Evolutionary conservation across 2,888 invertebrate genomes (phyloP).

Genomic region (Dexiosoma caninum): DNA sequence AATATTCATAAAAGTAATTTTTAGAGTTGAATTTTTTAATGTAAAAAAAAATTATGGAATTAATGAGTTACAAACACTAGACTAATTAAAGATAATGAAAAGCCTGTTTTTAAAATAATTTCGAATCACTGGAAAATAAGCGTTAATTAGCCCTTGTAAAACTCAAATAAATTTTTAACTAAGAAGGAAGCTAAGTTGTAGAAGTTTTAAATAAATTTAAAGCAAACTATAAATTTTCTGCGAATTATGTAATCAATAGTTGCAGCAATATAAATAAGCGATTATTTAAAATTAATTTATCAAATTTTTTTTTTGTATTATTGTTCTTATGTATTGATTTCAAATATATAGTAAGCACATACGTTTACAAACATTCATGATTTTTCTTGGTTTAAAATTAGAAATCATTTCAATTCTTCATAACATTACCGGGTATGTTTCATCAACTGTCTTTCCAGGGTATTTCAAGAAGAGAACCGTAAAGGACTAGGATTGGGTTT

Average conservation of each 20-base stretch:
- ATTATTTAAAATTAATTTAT: too few relatives aligned
- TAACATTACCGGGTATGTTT: conserved; percentile 20
- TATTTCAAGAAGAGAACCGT: conserved; percentile 32
- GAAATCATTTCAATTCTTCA: conserved; percentile 34
- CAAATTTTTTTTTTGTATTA: too few relatives aligned
- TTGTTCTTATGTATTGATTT: too few relatives aligned
- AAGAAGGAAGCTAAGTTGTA: conserved; percentile 5
- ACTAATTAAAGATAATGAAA: too few relatives aligned
- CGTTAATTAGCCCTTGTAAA: too few relatives aligned
- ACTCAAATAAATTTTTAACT: too few relatives aligned
- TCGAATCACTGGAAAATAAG: too few relatives aligned
- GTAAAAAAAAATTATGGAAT: conserved; percentile 1
- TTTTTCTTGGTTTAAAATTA: conserved; percentile 43
- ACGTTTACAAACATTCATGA: conserved; percentile 8
- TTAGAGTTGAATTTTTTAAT: too few relatives aligned
- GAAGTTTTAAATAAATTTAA: background rate
- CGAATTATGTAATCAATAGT: conserved; percentile 2
- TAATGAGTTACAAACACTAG: too few relatives aligned
- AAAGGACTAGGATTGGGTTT: conserved; percentile 46
- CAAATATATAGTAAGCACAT: too few relatives aligned
- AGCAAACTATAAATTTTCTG: conserved; percentile 16
- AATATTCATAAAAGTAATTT: too few relatives aligned
- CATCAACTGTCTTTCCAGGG: conserved; percentile 31
- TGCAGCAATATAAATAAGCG: background rate
- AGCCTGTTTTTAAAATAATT: too few relatives aligned